Evolutionary conservation across 1,140 invertebrate species (phyloP), one percentile per base, ranked within the genome.

Genomic region (Drosophila grimshawi): DNA sequence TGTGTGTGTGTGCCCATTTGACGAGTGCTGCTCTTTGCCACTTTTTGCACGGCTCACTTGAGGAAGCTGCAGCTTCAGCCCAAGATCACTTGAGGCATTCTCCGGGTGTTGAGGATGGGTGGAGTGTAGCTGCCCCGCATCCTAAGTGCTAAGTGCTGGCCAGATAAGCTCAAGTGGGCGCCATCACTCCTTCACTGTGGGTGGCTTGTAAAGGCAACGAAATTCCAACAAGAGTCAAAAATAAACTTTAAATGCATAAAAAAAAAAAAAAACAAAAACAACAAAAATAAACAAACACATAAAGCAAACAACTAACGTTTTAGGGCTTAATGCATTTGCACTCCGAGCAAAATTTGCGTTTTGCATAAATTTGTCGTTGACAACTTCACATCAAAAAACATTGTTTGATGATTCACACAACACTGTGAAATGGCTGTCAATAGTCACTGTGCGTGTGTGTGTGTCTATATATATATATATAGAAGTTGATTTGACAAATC

Each of bases 201-300:
- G 82, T 86, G 81, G 76, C 39, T 81, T 53, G 63, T 63, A 41
- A 43, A 11, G 43, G 19, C 8, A 55, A 69, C 41, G 56, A 55
- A 61, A 71, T 75, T 62, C 69, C 78, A 63, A 63, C 46, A 62
- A 39, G n/a, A 39, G 7, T 10, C 35, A 33, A 37, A 78, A 65
- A 82, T 88, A 88, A 76, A 86, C 63, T 62, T 27, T 66, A 74
- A 86, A 86, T 86, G 81, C 81, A 88, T 60, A 59, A 37, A 11
- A 61, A 72, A 63, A 59, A 61, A 67, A 67, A 64, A 33, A 59
- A 67, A 64, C 19, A 66, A 43, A 43, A 39, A 59, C 19, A 53
- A 62, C 56, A 59, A 48, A 30, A 60, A 53, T 19, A 19, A 19
- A 19, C 19, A 19, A 19, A 19, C 0, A 19, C 19, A 19, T 19